Evolutionary conservation across 2,797 vertebrate species (phyloP).

Genomic region (Pseudochirops corinnae): DNA sequence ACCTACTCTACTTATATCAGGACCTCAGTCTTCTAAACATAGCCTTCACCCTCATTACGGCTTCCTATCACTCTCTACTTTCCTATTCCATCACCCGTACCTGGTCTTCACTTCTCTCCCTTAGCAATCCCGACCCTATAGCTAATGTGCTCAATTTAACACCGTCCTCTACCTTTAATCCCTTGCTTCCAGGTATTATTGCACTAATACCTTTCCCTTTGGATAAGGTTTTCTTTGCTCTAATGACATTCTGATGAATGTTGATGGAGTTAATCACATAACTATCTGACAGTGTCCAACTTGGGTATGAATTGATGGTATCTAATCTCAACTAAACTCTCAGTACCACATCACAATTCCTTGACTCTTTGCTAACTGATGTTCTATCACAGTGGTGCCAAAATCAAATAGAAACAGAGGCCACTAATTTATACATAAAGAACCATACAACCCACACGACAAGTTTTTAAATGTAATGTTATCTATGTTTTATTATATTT

Average conservation of each 20-base stretch:
- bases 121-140: background rate
- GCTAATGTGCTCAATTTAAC: background rate
- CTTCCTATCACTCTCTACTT: background rate
- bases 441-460: background rate
- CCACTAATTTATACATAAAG: background rate
- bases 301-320: background rate
- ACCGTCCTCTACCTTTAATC: background rate
- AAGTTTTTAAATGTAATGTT: background rate
- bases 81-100: background rate
- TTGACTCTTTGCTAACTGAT: background rate
- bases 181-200: background rate
- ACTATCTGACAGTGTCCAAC: background rate
- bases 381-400: background rate
- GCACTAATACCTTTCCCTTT: background rate
- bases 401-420: background rate
- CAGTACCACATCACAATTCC: background rate
- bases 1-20: background rate
- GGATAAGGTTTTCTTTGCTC: background rate
- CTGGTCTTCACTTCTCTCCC: background rate
- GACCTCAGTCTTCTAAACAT: background rate
- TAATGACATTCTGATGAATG: background rate
- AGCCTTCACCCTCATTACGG: background rate
- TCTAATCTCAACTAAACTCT: background rate
- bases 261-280: background rate
- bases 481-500: background rate